Base-by-base conservation (phyloP, 2,888 invertebrate species). In the Drosophila kambysellisi region DNA sequence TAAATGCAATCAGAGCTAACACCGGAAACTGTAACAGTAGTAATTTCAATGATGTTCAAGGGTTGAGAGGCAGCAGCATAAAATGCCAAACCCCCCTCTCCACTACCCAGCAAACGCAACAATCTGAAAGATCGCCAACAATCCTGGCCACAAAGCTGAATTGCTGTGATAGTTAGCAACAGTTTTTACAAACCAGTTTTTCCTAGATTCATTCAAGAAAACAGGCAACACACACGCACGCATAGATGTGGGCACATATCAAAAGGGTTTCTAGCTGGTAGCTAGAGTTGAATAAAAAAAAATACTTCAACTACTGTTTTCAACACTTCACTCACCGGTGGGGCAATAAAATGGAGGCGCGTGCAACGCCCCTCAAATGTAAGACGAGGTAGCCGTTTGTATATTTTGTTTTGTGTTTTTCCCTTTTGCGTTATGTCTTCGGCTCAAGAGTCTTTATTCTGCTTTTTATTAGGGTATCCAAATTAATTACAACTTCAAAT, bases 401-500 rank as follows among this genome's bases (percentile, higher is more conserved):
- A 76, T 69, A 71, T 69, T 64, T 66, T 63, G 59, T 69, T 74
- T 69, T 64, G 69, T 70, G 54, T 54, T 65, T 80, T 69, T 70
- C 35, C 41, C 43, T 64, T 48, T 60, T 25, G 48, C 25, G 60
- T 64, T 63, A 58, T 67, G 57, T 62, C 53, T 73, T 57, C 46
- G 46, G 46, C 65, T 54, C 43, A 32, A 60, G 70, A 48, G 65
- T 75, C 63, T 70, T 78, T 81, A 77, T 80, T 63, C 67, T 71
- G 68, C 78, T 80, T 90, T 86, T 87, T 87, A 89, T 89, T 88
- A 83, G 85, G 91, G 86, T 92, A 91, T 88, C 91, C 90, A 87
- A 91, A 91, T 91, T 92, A 91, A 91, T 91, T 92, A 91, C 87
- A 84, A 81, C 91, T 90, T 88, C 83, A 92, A 91, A 92, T 91